Base-by-base conservation (phyloP, 2,113 vertebrate genomes). In the Crotalus tigris region DNA sequence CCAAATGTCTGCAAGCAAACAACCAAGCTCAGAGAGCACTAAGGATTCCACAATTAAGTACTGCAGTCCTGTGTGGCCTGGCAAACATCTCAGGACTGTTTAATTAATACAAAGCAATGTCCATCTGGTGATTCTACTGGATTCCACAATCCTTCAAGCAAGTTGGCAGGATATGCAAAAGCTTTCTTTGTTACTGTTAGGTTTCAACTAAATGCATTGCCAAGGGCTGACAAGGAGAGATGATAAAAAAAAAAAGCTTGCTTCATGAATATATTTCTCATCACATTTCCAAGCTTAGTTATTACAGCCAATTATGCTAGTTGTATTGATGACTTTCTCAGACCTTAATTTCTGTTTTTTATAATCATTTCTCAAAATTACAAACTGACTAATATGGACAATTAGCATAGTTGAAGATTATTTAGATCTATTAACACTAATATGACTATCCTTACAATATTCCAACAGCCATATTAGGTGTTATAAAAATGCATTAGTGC, bases 391-490 rank as follows among this genome's bases (percentile, higher is more conserved):
- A 81, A 39, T 39, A 39, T 81, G 69, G 69, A 81, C 15, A 81
- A 81, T 39, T 81, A 19, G 88, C 92, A 61, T 85, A 93, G 61
- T 94, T 93, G 12, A 85, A 58, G 90, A 39, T 85, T 89, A 94
- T 90, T 95, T 93, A 64, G 86, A 9, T 93, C 44, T 94, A 95
- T 91, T 49, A 93, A 91, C 53, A 23, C 0, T 0, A 91, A 92
- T 93, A 57, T 88, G 0, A 49, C 85, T 88, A 94, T 96, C 93
- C 94, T 96, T 96, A 97, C 21, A 93, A 94, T 94, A 93, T 91
- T 90, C 96, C 94, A 97, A 96, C 57, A 93, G 92, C 91, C 93
- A 0, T 91, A 55, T 86, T 24, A 57, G 75, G 91, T 29, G 24
- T 53, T 7, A 39, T 17, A 6, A 75, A 94, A 88, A 93, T 92